Evolutionary conservation across 2,113 vertebrate species (phyloP), one percentile per base, ranked within the genome.

Genomic region (Sander lucioperca): DNA sequence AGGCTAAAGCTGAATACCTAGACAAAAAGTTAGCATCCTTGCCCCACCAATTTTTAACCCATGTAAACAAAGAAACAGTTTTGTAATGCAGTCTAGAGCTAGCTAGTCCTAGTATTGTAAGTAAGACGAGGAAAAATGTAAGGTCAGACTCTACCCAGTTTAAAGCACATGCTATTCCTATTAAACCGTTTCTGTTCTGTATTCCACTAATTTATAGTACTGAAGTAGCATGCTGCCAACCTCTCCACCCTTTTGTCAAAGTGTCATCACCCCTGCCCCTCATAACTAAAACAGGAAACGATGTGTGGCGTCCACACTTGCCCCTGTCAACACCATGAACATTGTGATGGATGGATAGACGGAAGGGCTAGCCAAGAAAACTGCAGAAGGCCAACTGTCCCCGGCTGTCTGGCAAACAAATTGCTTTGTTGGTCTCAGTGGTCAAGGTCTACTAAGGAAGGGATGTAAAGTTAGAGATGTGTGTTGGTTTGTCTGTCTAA

Each of bases 251-350:
- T 66, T 80, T 62, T 70, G 69, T 74, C 76, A 77, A 21, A 12
- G 70, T 7, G 11, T 39, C 64, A 53, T 76, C 87, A 54, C 73
- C 53, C 30, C 19, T 66, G 73, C 19, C 47, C 68, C 85, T 83
- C 86, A 84, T 88, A 86, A 91, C 71, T 89, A 84, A 85, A 51
- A 76, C 74, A 83, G 76, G 88, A 89, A 89, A 68, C 43, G 59
- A 89, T 67, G 82, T 63, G 30, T 36, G 89, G 63, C 16, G 45
- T 77, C 89, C 87, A 65, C 84, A 58, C 82, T 82, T 83, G 84
- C 76, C 45, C 68, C 80, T 45, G 90, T 93, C 90, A 82, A 14
- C 67, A 23, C 43, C 80, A 43, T 75, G 83, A 83, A 80, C 90
- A 77, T 21, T 47, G 76, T 91, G 86, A 93, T 92, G 77, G 86